Conservation (phyloP, 2,113 vertebrate species). For the Zapus hudsonius region DNA sequence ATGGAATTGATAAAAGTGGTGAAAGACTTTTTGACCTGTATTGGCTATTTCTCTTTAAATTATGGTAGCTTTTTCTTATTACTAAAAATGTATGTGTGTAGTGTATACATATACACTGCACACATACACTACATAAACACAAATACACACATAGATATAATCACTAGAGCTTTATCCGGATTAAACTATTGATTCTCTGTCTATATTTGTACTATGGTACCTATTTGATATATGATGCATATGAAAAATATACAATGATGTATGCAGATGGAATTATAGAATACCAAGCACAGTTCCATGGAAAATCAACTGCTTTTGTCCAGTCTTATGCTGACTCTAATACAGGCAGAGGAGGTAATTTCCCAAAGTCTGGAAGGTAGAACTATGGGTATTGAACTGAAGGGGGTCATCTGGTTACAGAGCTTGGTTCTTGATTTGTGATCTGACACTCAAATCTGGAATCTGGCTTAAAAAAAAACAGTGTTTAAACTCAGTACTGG, state of each 20-base stretch:
- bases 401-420: neutral
- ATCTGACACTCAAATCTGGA: neutral
- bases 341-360: neutral
- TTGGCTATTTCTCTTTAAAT: neutral
- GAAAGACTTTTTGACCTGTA: neutral
- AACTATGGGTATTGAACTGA: too few species aligned
- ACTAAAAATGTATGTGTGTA: neutral
- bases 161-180: neutral
- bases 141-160: neutral
- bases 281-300: neutral
- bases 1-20: neutral
- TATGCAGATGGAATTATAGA: neutral
- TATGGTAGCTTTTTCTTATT: neutral
- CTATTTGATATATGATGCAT: neutral
- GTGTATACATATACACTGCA: neutral
- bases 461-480: neutral
- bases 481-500: too few species aligned
- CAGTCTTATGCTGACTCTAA: neutral
- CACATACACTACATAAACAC: accelerated
- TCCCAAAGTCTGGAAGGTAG: neutral
- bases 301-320: neutral
- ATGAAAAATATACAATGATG: neutral
- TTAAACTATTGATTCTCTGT: neutral
- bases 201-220: neutral
- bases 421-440: neutral